Evolutionary conservation across 2,113 vertebrate species (phyloP), one percentile per base, ranked within the genome.

Genomic region (Lycaon pictus): DNA sequence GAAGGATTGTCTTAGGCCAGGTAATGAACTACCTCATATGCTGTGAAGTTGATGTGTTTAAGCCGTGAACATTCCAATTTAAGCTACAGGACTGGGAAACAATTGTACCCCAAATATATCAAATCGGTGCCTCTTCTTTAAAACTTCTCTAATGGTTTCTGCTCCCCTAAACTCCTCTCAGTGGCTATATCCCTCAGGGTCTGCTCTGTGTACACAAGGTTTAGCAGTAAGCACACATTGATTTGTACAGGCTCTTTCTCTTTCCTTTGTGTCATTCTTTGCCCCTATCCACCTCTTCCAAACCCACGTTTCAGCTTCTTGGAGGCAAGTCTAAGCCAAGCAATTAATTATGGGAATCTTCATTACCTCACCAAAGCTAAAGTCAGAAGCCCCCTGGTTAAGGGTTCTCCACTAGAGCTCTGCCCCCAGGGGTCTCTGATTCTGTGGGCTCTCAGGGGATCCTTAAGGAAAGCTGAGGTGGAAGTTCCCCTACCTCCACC

Each of bases 291-390:
- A 85, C 23, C 32, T 93, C 60, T 91, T 72, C 20, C 60, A 72
- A 88, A 32, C 12, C 7, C 48, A 32, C 43, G 55, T 88, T 82
- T 84, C 80, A 76, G 12, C 19, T 88, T 90, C 27, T 22, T 25
- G 51, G 19, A 27, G 7, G 4, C n/a, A 15, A 72, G 1, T 67
- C 35, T 71, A 69, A 84, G 56, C 16, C 84, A 94, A 32, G 10
- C n/a, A 72, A 92, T 95, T 53, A 79, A 80, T 88, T 88, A 60
- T 25, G 12, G 71, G 80, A 9, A 20, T 81, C 87, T 94, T 65
- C 25, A 79, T 94, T 43, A 29, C 43, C 56, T 92, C 43, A 58
- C 48, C 32, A 79, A 56, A 80, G 11, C n/a, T 29, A 23, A 91
- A 20, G 35, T 72, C 71, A 37, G 63, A 79, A 71, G 62, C 23